These are phyloP conservation scores for Drosophila tristis DNA, from an alignment of 1,140 invertebrate genomes.

Conservation along the genomic window DNA sequence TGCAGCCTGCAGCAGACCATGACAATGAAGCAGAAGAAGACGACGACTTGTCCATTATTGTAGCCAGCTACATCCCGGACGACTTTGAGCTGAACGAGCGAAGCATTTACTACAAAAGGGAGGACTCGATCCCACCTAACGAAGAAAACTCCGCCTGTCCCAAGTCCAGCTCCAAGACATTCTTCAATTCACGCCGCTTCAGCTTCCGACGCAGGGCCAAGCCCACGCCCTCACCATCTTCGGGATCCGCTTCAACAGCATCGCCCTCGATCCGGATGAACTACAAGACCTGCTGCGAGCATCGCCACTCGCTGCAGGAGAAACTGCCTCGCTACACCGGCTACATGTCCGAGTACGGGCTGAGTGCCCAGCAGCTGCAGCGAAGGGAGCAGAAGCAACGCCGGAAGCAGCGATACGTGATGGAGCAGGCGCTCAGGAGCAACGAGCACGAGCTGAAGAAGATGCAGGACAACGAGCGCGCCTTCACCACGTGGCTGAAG, in stretches of 20 bases:
- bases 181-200: slow-evolving; percentile 68
- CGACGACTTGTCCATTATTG: slow-evolving; percentile 78
- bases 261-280: slow-evolving; percentile 67
- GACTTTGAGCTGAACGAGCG: slow-evolving; percentile 70
- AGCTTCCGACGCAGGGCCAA: slow-evolving; percentile 60
- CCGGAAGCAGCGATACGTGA: slow-evolving; percentile 54
- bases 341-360: slow-evolving; percentile 81
- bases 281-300: slow-evolving; percentile 82
- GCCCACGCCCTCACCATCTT: slow-evolving; percentile 36
- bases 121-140: slow-evolving; percentile 8
- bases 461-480: slow-evolving; percentile 81
- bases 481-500: slow-evolving; percentile 82
- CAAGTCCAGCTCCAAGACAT: slow-evolving; percentile 54
- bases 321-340: slow-evolving; percentile 79
- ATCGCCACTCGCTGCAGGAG: slow-evolving; percentile 67
- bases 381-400: slow-evolving; percentile 66
- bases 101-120: slow-evolving; percentile 72
- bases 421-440: slow-evolving; percentile 70
- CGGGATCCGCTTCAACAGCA: slow-evolving; percentile 10
- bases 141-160: slow-evolving; percentile 20
- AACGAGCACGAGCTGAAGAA: slow-evolving; percentile 76
- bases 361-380: slow-evolving; percentile 74
- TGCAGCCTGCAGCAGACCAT: neutral
- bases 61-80: slow-evolving; percentile 76
- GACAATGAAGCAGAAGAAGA: slow-evolving; percentile 52